phyloP scores from a whole-genome alignment of 2,888 invertebrate species.

The Spodoptera littoralis region DNA sequence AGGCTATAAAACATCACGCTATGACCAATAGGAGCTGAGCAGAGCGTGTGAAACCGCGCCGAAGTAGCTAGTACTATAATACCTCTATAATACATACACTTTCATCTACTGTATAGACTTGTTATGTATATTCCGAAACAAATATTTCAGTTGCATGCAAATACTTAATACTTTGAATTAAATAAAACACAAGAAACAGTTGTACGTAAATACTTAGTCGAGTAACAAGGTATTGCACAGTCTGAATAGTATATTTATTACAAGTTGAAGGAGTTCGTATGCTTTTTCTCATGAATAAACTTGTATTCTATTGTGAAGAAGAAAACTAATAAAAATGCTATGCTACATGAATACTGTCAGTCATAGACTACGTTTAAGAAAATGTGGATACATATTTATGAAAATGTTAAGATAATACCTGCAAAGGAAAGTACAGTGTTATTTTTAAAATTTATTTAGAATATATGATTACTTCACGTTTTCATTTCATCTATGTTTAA shows the following conservation, averaged over 20 bases:
- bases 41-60: too few relatives aligned
- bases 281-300: slow-evolving; percentile 23
- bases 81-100: too few relatives aligned
- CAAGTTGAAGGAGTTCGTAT: slow-evolving; percentile 12
- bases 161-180: background rate
- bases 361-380: slow-evolving; percentile 9
- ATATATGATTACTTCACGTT: background rate
- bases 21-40: too few relatives aligned
- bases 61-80: too few relatives aligned
- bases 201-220: background rate
- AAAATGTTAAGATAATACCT: slow-evolving; percentile 22
- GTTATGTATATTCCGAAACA: too few relatives aligned
- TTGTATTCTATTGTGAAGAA: slow-evolving; percentile 16
- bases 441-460: slow-evolving; percentile 16
- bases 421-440: slow-evolving; percentile 4
- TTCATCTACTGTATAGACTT: too few relatives aligned
- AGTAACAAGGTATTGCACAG: slow-evolving; percentile 2
- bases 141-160: too few relatives aligned
- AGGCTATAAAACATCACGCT: too few relatives aligned
- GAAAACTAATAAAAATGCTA: slow-evolving; percentile 23
- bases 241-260: slow-evolving; percentile 13
- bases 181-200: slow-evolving; percentile 1
- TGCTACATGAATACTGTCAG: slow-evolving; percentile 17
- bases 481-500: too few relatives aligned
- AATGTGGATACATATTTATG: slow-evolving; percentile 11